A percentile compares a stretch with the other conserved stretches of the same genome.
These are phyloP conservation scores for Gadus macrocephalus DNA, from an alignment of 2,113 vertebrate species.

Conservation along the genomic window DNA sequence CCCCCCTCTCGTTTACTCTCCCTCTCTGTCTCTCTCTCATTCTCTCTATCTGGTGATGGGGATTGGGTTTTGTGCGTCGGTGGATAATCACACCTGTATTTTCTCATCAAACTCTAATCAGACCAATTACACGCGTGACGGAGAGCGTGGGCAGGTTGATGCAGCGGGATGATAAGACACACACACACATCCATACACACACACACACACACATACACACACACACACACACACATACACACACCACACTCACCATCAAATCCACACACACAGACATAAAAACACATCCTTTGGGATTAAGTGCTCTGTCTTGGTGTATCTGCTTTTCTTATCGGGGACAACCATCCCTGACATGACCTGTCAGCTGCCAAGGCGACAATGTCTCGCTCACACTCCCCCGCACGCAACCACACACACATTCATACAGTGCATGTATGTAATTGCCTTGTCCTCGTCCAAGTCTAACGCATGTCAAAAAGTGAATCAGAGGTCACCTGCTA, in stretches of 20 bases:
- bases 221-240: constrained; percentile 9
- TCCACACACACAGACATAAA: neutral
- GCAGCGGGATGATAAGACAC: constrained; percentile 55
- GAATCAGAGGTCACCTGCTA: constrained; percentile 17
- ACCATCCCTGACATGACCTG: constrained; percentile 73
- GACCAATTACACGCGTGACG: constrained; percentile 77
- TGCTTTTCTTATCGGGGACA: constrained; percentile 80
- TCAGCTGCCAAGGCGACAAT: constrained; percentile 65
- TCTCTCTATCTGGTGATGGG: constrained; percentile 67
- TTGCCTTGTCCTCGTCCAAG: constrained; percentile 40
- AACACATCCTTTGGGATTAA: constrained; percentile 57
- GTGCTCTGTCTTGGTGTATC: constrained; percentile 70
- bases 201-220: constrained; percentile 11
- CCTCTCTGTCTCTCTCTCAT: constrained; percentile 43
- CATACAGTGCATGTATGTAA: constrained; percentile 22
- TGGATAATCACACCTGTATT: constrained; percentile 75
- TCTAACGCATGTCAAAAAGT: constrained; percentile 17
- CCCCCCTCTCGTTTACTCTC: constrained; percentile 3
- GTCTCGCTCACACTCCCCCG: constrained; percentile 40
- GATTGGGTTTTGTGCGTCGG: constrained; percentile 64
- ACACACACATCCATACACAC: constrained; percentile 21
- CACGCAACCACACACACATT: constrained; percentile 18
- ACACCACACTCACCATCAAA: constrained; percentile 11
- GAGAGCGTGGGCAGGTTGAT: constrained; percentile 69
- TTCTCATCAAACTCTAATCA: constrained; percentile 83